Base-by-base conservation (phyloP, 2,113 vertebrate genomes). In the Oriolus oriolus region DNA sequence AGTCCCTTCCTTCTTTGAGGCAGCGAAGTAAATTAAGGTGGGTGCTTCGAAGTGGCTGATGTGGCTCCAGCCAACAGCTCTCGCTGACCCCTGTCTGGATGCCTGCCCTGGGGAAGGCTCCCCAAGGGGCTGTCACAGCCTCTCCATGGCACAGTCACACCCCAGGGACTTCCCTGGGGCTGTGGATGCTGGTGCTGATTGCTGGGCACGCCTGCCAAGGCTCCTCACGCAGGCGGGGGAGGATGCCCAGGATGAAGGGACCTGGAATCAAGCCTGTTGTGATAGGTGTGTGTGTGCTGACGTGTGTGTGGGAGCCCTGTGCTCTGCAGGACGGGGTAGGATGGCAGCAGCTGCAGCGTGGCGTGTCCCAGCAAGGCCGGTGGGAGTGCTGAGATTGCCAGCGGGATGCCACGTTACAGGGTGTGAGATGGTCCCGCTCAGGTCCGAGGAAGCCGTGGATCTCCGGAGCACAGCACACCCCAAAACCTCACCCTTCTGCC, bases 241-340 rank as follows among this genome's bases (percentile, higher is more conserved):
- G 44, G 63, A 53, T 84, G 50, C 76, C 68, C 30, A 31, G 91
- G 76, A 95, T 8, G 66, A 98, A 98, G 97, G 97, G 98, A 98
- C 98, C 97, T 98, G 97, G 95, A 98, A 98, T 97, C 97, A 95
- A 95, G 90, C 94, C 63, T 97, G 91, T 96, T 92, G 61, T 39
- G 64, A 24, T 45, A 78, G 84, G 84, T 44, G 45, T 52, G 42
- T 75, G 61, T 78, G 39, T 61, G 64, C 53, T 78, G 74, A 69
- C 14, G 3, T 79, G 52, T 41, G 75, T 84, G 92, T 76, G 91
- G 56, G 68, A 76, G 75, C 42, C 45, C 69, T 11, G 16, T 76
- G 74, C 87, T 95, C 80, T 27, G 59, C 64, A 96, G 79, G 88
- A 83, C 70, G 57, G 93, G 94, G 84, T 95, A 90, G 94, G 95